Conservation (phyloP, 2,888 invertebrate genomes). For the Drosophila quinaria region DNA sequence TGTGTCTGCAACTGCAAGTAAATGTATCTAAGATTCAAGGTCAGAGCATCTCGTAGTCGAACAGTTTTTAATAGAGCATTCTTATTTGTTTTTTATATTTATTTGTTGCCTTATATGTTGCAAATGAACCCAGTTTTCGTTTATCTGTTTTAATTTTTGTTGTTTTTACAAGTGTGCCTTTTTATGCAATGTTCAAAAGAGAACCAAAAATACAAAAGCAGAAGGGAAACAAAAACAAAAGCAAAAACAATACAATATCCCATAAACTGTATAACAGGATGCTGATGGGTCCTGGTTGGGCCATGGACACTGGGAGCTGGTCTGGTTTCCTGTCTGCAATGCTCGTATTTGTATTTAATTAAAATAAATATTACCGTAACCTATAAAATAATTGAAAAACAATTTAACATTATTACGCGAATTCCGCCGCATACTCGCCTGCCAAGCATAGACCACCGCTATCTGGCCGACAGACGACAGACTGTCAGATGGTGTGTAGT, state of each 20-base stretch:
- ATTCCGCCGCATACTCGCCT: background rate
- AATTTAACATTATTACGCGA: conserved; percentile 74
- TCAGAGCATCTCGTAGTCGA: background rate
- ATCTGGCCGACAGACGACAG: background rate
- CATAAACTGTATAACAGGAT: conserved; percentile 17
- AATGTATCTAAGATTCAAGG: background rate
- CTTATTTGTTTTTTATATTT: conserved; percentile 16
- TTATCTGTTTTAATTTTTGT: conserved; percentile 27
- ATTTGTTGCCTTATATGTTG: conserved; percentile 34
- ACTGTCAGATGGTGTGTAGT: background rate
- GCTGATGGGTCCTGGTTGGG: conserved; percentile 9
- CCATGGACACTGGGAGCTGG: background rate
- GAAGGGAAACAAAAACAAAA: conserved; percentile 8
- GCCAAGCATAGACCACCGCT: conserved; percentile 3
- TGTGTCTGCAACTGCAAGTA: background rate
- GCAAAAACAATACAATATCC: conserved; percentile 1
- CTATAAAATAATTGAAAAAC: conserved; percentile 83
- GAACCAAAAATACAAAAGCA: conserved; percentile 22
- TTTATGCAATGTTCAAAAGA: conserved; percentile 25
- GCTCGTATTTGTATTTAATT: conserved; percentile 79
- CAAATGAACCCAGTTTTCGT: conserved; percentile 45
- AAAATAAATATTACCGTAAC: conserved; percentile 82
- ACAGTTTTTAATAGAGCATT: background rate
- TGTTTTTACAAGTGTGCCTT: conserved; percentile 17
- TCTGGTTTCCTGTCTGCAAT: conserved; percentile 35